Percentiles rank a stretch among this genome's conserved stretches.
phyloP scores from a whole-genome alignment of 2,888 invertebrate species.

The Catocala sponsa region DNA sequence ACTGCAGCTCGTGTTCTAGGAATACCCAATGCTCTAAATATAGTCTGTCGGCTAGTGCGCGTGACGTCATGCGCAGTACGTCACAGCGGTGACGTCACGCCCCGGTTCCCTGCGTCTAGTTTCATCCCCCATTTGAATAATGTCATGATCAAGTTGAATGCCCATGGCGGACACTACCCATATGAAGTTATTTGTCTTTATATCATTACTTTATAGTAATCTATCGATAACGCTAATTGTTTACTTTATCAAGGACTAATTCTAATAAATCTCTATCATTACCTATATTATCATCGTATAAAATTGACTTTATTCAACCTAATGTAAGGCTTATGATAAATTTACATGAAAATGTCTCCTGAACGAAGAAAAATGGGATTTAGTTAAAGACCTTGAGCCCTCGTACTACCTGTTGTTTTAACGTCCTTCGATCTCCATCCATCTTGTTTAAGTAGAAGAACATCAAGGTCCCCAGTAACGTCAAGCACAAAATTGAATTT shows the following conservation, averaged over 20 bases:
- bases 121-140: slow-evolving; percentile 24
- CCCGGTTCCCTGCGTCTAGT: slow-evolving; percentile 24
- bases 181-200: not conserved
- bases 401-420: slow-evolving; percentile 2
- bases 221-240: slow-evolving; percentile 1
- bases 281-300: not conserved
- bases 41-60: slow-evolving; percentile 38
- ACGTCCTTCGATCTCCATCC: slow-evolving; percentile 5
- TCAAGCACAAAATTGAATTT: slow-evolving; percentile 1
- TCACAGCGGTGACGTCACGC: slow-evolving; percentile 64
- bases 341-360: not conserved
- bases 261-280: not conserved
- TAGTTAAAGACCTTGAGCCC: slow-evolving; percentile 8
- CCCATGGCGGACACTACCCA: not conserved
- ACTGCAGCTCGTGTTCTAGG: slow-evolving; percentile 13
- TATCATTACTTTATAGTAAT: not conserved
- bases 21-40: slow-evolving; percentile 33
- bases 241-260: not conserved
- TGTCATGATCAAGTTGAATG: slow-evolving; percentile 27
- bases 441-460: not conserved
- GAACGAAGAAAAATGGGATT: not conserved
- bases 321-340: too few relatives aligned
- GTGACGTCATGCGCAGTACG: slow-evolving; percentile 71
- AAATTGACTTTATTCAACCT: too few relatives aligned
- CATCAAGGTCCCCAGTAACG: slow-evolving; percentile 3